Evolutionary conservation across 1,140 invertebrate genomes (phyloP).

Genomic region (Proctacanthus coquilletti): DNA sequence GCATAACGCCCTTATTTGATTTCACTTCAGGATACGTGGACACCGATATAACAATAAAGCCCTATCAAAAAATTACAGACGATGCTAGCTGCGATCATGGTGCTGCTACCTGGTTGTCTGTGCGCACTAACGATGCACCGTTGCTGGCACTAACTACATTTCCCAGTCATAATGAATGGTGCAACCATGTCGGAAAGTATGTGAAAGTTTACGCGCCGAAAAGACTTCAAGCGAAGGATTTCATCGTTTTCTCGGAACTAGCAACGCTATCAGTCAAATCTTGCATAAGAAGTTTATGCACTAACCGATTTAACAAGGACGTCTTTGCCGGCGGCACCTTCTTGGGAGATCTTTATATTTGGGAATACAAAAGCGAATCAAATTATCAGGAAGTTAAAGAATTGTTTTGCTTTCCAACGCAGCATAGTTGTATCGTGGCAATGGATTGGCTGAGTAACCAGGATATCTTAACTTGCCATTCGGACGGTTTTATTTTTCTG

Average conservation of each 20-base stretch:
- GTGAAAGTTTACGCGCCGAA: constrained; percentile 19
- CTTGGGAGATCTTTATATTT: constrained; percentile 22
- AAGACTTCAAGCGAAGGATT: constrained; percentile 14
- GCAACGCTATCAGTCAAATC: constrained; percentile 17
- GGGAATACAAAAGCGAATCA: constrained; percentile 9
- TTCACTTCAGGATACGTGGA: constrained; percentile 7
- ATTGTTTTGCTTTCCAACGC: constrained; percentile 11
- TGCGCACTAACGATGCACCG: constrained; percentile 25
- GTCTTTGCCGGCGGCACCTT: constrained; percentile 24
- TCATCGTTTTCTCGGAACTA: constrained; percentile 15
- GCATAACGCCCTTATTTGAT: constrained; percentile 15
- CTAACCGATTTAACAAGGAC: constrained; percentile 21
- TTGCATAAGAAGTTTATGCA: constrained; percentile 17
- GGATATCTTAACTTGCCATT: constrained; percentile 18
- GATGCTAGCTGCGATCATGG: constrained; percentile 14
- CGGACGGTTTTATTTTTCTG: constrained; percentile 17
- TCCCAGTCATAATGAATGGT: constrained; percentile 25
- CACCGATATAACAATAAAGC: constrained; percentile 16
- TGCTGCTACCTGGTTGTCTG: constrained; percentile 21
- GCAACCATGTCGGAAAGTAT: constrained; percentile 22
- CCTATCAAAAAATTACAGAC: constrained; percentile 17
- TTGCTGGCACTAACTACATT: constrained; percentile 18
- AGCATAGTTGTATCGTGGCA: constrained; percentile 18
- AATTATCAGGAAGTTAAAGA: constrained; percentile 13
- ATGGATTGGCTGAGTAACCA: constrained; percentile 19